Conservation (phyloP, 35 echinoderm and acorn worm species). For the Hemicentrotus pulcherrimus region DNA sequence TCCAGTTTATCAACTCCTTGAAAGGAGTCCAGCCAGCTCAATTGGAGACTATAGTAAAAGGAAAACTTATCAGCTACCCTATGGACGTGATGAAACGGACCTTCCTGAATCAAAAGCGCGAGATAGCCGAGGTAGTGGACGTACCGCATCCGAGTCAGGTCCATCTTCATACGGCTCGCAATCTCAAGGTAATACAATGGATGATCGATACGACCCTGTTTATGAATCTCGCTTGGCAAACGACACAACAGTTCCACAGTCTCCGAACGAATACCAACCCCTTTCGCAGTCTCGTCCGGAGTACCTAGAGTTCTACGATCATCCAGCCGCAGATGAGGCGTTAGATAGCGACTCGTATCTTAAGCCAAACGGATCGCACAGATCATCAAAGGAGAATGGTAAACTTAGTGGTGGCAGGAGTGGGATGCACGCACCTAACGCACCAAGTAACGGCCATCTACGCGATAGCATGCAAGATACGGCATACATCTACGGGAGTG, state of each 20-base stretch:
- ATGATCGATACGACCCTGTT: neutral
- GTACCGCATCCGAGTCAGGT: neutral
- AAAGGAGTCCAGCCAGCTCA: slow-evolving; percentile 18
- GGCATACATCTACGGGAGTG: slow-evolving; percentile 17
- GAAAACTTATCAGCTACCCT: neutral
- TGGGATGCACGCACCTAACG: neutral
- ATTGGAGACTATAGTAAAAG: neutral
- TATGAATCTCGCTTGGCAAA: neutral
- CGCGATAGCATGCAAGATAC: neutral
- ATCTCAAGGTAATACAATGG: neutral
- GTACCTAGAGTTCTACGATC: neutral
- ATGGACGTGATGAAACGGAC: neutral
- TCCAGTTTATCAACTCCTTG: slow-evolving; percentile 23
- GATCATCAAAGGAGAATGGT: neutral
- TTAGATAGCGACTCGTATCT: slow-evolving; percentile 26
- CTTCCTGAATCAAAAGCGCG: neutral
- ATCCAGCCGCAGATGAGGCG: neutral
- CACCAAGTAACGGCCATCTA: neutral
- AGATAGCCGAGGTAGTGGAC: neutral
- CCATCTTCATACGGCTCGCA: neutral
- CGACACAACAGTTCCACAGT: neutral
- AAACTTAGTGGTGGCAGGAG: neutral
- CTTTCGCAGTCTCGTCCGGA: neutral
- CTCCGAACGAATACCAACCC: neutral
- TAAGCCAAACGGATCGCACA: neutral